Base-by-base conservation (phyloP, 2,113 vertebrate genomes). In the Neolamprologus fasciatus region DNA sequence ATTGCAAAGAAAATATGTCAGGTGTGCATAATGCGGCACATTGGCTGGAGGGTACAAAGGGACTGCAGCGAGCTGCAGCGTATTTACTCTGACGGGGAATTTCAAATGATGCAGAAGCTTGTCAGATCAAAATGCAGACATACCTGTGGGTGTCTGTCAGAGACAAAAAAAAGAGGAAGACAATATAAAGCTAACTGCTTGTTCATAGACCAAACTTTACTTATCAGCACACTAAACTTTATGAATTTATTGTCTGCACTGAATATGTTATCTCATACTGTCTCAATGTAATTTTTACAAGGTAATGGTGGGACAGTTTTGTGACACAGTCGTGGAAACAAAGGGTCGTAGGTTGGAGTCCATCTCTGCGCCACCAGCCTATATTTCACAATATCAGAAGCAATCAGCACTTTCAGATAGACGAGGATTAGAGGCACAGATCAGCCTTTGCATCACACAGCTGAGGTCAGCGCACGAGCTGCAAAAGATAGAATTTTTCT, bases 331-430 rank as follows among this genome's bases (percentile, higher is more conserved):
- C 66, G 3, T 61, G 87, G 57, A 63, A 80, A 76, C 80, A 37
- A 66, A 82, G 47, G 94, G 90, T 90, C 89, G 82, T 83, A 92
- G 94, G 94, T 92, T 85, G 87, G 89, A 95, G 94, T 95, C 95
- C 93, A 90, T 61, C 78, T 91, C 86, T 86, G 87, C 3, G 26
- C 58, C 71, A 79, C 17, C 79, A 47, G 28, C 37, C 80, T 83
- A 13, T 47, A 86, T 94, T 93, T 93, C 93, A 86, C 90, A 93
- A 93, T 66, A 55, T 83, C 71, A 71, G 28, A 84, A 86, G 71
- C 21, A 82, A 85, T 89, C 90, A 92, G 91, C 82, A 51, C 13
- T 84, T 86, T 14, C 57, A 83, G 78, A 87, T 78, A 80, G 54
- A 87, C 35, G 26, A 78, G 4, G 31, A 83, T 84, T 47, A 10